Evolutionary conservation across 1,140 invertebrate genomes (phyloP), one percentile per base, ranked within the genome.

Genomic region (Aleiodes sp.): DNA sequence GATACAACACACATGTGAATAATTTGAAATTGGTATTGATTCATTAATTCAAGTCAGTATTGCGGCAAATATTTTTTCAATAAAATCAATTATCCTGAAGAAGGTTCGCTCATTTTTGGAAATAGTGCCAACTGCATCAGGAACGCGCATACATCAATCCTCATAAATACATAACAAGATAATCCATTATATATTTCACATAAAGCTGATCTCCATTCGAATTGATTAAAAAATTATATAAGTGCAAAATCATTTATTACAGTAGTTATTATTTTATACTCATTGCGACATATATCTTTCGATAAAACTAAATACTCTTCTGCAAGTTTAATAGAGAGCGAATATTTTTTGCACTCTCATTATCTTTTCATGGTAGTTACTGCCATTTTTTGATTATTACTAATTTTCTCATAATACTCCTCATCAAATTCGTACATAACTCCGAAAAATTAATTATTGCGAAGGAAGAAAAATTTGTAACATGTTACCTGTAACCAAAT

Each of bases 401-500:
- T 8, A 21, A 24, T 24, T 24, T n/a, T 52, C 46, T 52, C 16
- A 52, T 52, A 12, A 43, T 12, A 16, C 19, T 16, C 1, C 39
- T 43, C n/a, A 43, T n/a, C 12, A 43, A 43, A 43, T 52, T 52
- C 21, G 16, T 24, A 16, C 9, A 52, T 52, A 52, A 52, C 46
- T 52, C 46, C 46, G 19, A 16, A 24, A 21, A 52, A 52, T 52
- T 52, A 2, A 43, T 43, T 16, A 6, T 3, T 6, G 4, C 12
- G 19, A 16, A 12, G 39, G 46, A 52, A 52, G 21, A 7, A 52
- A 16, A 63, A 39, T 64, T 39, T 73, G 64, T 56, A 78, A 81
- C 69, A 60, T 70, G 80, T 82, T 82, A 82, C 77, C 75, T 76
- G 73, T 80, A 82, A 81, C 82, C 84, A 86, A 85, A 85, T 82